phyloP scores from a whole-genome alignment of 2,797 vertebrate species.

The Neostethus bicornis region DNA sequence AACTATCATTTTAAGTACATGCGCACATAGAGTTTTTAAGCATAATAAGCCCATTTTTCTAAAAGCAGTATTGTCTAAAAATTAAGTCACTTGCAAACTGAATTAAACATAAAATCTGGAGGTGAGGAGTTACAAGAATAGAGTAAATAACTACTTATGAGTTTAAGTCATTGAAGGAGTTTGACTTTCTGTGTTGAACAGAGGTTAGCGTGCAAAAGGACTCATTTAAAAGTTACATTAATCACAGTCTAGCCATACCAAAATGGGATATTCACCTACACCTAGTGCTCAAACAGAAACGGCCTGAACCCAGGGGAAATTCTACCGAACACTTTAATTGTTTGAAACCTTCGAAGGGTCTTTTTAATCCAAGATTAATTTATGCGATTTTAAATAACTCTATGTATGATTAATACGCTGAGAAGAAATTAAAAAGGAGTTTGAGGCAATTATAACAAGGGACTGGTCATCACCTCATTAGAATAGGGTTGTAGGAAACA shows the following conservation, averaged over 20 bases:
- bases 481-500: slow-evolving; percentile 84
- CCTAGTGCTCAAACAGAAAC: slow-evolving; percentile 93
- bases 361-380: slow-evolving; percentile 99
- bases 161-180: slow-evolving; percentile 88
- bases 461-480: slow-evolving; percentile 99
- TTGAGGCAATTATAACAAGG: slow-evolving; percentile 99
- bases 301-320: slow-evolving; percentile 95
- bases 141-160: slow-evolving; percentile 81
- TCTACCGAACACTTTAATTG: slow-evolving; percentile 98
- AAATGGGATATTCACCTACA: slow-evolving; percentile 95
- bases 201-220: slow-evolving; percentile 70
- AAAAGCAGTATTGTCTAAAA: slow-evolving; percentile 40
- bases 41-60: no score
- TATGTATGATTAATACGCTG: slow-evolving; percentile 99
- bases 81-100: slow-evolving; percentile 67
- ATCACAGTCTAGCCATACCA: slow-evolving; percentile 91
- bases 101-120: slow-evolving; percentile 50
- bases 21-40: no score
- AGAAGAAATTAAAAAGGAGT: slow-evolving; percentile 96
- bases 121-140: slow-evolving; percentile 50
- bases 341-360: slow-evolving; percentile 95
- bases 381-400: slow-evolving; percentile 99
- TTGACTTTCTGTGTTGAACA: slow-evolving; percentile 81
- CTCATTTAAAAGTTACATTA: slow-evolving; percentile 96
- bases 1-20: no score